Percentiles rank a stretch among this genome's conserved stretches.
Evolutionary conservation across 2,113 vertebrate genomes (phyloP).

Genomic region (Uropsilus gracilis): DNA sequence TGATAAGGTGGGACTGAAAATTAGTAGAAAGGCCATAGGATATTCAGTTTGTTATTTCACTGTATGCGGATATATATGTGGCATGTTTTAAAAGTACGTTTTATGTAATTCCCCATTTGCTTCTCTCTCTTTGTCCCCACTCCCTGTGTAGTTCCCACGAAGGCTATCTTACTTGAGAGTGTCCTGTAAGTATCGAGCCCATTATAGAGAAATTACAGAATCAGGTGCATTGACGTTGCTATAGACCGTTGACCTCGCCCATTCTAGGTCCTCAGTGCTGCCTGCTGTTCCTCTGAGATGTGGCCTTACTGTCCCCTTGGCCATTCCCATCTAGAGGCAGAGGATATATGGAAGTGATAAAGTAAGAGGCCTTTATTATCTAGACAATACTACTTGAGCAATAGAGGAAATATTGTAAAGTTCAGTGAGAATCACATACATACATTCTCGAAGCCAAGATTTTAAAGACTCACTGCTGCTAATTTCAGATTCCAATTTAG

Average conservation of each 20-base stretch:
- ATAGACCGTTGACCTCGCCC: too few relatives aligned
- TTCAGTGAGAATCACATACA: neutral
- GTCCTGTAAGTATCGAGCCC: neutral
- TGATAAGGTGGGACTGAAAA: neutral
- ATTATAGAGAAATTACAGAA: neutral
- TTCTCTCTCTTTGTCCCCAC: too few relatives aligned
- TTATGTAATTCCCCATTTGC: neutral
- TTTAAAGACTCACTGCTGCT: neutral
- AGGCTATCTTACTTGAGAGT: neutral
- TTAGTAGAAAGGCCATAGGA: conserved; percentile 47
- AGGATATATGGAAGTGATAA: neutral
- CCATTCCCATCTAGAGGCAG: neutral
- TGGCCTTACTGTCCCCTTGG: accelerated
- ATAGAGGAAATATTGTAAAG: neutral
- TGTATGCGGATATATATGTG: neutral
- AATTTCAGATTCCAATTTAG: neutral
- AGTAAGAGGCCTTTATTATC: neutral
- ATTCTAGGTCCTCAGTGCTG: neutral
- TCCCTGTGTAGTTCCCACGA: neutral
- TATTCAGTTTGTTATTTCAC: conserved; percentile 47
- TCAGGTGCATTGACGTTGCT: accelerated
- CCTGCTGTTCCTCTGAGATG: neutral
- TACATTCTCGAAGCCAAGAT: neutral
- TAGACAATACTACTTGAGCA: neutral
- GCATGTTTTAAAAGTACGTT: neutral